Conservation (phyloP, 1,140 invertebrate genomes). For the Ruditapes philippinarum region DNA sequence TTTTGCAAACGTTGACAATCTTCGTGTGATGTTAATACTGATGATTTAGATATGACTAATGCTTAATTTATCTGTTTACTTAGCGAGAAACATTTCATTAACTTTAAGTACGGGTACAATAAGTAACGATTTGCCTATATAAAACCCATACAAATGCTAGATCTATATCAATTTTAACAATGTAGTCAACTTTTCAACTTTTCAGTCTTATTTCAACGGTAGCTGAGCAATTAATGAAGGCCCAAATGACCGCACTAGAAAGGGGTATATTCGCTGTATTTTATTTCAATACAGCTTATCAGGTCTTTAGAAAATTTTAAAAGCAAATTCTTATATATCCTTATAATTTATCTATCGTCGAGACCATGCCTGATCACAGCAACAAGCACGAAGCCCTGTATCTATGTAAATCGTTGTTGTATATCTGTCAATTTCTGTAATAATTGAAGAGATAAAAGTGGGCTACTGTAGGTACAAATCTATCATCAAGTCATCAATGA, state of each 20-base stretch:
- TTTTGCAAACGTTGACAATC: constrained; percentile 43
- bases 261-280: constrained; percentile 13
- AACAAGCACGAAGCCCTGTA: constrained; percentile 25
- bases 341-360: constrained; percentile 47
- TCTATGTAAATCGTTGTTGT: constrained; percentile 12
- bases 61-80: constrained; percentile 44
- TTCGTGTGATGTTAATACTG: background rate
- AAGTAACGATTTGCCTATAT: constrained; percentile 52
- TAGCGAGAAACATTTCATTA: constrained; percentile 38
- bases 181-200: constrained; percentile 55
- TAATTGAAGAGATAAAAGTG: background rate
- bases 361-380: constrained; percentile 8
- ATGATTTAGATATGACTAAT: constrained; percentile 39
- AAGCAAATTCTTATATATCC: constrained; percentile 38
- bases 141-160: constrained; percentile 14
- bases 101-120: constrained; percentile 27
- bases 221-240: constrained; percentile 44
- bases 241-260: constrained; percentile 15
- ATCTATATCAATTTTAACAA: constrained; percentile 53
- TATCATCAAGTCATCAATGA: background rate
- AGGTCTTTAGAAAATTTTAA: constrained; percentile 51
- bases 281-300: constrained; percentile 55
- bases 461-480: background rate
- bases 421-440: background rate
- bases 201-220: constrained; percentile 15